Conservation (phyloP, 2,888 invertebrate genomes). For the Trichopoda pennipes region DNA sequence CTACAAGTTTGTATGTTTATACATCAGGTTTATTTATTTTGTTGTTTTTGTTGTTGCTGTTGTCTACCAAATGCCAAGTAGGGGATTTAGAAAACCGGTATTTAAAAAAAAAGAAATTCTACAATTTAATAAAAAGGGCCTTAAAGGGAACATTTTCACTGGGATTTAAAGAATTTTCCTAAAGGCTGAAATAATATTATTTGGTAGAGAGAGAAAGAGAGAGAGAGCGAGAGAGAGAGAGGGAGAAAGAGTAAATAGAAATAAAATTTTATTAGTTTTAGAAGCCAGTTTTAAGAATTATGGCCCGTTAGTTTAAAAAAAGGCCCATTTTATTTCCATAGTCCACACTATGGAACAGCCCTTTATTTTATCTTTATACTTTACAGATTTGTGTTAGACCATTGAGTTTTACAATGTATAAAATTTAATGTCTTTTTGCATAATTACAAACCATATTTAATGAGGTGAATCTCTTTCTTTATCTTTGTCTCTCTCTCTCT, state of each 20-base stretch:
- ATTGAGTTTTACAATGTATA: constrained; percentile 56
- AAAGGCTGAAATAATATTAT: no score
- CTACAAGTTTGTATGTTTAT: constrained; percentile 7
- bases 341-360: background rate
- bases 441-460: constrained; percentile 53
- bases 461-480: constrained; percentile 15
- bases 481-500: no score
- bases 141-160: background rate
- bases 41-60: background rate
- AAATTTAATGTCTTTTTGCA: constrained; percentile 61
- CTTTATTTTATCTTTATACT: background rate
- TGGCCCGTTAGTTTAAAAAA: background rate
- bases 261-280: no score
- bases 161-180: background rate
- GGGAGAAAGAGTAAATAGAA: no score
- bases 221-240: no score
- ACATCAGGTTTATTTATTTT: no score
- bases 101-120: background rate
- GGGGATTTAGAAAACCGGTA: background rate
- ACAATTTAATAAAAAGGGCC: background rate
- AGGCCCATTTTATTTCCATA: background rate
- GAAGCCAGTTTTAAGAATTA: no score
- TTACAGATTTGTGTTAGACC: constrained; percentile 46
- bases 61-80: background rate
- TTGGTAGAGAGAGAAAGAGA: no score